A percentile compares a stretch with the other conserved stretches of the same genome.
Conservation (phyloP, 2,113 vertebrate genomes). For the Cacatua alba region DNA sequence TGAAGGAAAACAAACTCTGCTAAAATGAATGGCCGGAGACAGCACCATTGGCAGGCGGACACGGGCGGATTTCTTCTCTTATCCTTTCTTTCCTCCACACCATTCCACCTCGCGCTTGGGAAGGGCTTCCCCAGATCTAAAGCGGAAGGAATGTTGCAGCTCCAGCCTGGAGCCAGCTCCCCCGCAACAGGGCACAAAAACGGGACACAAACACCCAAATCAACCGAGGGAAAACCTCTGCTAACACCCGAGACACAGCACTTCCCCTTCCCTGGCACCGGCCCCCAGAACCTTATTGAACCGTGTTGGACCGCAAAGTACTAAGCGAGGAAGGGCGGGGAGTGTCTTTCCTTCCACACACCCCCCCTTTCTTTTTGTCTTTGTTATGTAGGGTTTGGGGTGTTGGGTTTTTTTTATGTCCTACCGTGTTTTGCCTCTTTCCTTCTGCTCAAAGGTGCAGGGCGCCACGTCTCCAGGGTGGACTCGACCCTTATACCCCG, state of each 20-base stretch:
- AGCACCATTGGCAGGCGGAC: not conserved
- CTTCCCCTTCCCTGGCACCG: not conserved
- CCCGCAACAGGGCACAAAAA: not conserved
- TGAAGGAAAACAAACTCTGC: not conserved
- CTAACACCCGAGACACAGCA: not conserved
- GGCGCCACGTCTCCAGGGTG: not conserved
- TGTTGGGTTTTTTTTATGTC: not conserved
- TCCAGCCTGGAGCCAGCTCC: not conserved
- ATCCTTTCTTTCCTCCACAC: not conserved
- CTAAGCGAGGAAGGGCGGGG: not conserved
- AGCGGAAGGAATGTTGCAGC: not conserved
- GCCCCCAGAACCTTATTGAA: not conserved
- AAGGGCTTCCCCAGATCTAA: not conserved
- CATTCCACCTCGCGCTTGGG: not conserved
- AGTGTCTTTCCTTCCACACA: not conserved
- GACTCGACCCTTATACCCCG: not conserved
- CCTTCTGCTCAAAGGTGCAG: not conserved
- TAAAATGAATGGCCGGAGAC: not conserved
- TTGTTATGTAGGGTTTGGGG: not conserved
- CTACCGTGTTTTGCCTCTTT: not conserved
- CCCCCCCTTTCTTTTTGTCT: not conserved
- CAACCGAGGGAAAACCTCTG: not conserved
- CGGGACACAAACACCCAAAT: not conserved
- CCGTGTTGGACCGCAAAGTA: not conserved
- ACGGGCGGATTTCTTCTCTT: not conserved